Conservation (phyloP, 2,888 invertebrate species). For the Drosophila neutralis region DNA sequence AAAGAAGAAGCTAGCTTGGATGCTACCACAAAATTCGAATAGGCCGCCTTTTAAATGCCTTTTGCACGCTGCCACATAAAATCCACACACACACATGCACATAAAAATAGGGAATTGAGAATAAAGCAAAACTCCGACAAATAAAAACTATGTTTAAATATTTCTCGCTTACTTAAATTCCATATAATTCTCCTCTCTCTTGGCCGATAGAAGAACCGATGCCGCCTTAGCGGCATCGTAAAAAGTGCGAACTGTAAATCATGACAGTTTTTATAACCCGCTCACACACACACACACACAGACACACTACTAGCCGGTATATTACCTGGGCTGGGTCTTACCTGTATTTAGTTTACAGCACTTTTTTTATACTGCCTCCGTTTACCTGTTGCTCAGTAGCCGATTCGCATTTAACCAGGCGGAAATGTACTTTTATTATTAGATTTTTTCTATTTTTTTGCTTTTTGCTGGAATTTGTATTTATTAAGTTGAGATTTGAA, state of each 20-base stretch:
- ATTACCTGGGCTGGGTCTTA: constrained; percentile 36
- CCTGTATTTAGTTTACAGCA: constrained; percentile 34
- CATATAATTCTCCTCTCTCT: constrained; percentile 57
- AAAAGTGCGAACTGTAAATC: constrained; percentile 79
- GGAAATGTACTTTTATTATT: constrained; percentile 59
- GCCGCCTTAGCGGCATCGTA: constrained; percentile 64
- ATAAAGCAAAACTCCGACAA: constrained; percentile 38
- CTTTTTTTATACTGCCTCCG: constrained; percentile 29
- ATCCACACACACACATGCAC: constrained; percentile 11
- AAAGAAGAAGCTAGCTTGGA: constrained; percentile 5
- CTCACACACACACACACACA: constrained; percentile 19
- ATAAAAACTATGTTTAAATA: constrained; percentile 70
- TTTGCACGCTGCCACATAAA: constrained; percentile 40
- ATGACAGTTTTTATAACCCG: constrained; percentile 76
- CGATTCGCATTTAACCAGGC: constrained; percentile 36
- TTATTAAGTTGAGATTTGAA: constrained; percentile 50
- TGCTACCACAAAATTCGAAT: constrained; percentile 20
- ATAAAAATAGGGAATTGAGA: constrained; percentile 34
- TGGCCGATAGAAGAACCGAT: constrained; percentile 54
- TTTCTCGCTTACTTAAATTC: constrained; percentile 76
- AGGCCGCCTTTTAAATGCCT: constrained; percentile 20
- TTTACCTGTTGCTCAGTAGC: constrained; percentile 53
- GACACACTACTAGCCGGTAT: background rate
- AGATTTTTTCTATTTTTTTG: constrained; percentile 2
- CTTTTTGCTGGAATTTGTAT: constrained; percentile 48